Percentiles rank a stretch among this genome's conserved stretches.
Evolutionary conservation across 2,113 vertebrate species (phyloP).

Genomic region (Parus major): DNA sequence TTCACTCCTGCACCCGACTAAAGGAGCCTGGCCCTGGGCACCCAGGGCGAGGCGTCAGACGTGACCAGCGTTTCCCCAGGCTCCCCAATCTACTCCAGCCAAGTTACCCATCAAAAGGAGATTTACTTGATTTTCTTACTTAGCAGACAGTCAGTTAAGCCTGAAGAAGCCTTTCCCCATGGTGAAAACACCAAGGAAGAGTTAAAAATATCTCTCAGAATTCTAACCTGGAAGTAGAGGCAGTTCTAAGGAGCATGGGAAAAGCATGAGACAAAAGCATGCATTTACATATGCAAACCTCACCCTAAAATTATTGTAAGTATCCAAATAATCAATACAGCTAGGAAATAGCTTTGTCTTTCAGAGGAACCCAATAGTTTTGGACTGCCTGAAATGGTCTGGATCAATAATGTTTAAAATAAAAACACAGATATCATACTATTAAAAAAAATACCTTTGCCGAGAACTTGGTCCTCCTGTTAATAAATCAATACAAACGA

Average conservation of each 20-base stretch:
- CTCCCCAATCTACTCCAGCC: background rate
- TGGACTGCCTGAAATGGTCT: background rate
- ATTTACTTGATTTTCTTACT: background rate
- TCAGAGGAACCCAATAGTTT: background rate
- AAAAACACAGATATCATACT: slow-evolving; percentile 7
- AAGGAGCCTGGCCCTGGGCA: background rate
- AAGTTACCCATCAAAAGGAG: background rate
- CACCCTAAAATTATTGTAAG: background rate
- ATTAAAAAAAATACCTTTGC: background rate
- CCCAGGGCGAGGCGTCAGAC: background rate
- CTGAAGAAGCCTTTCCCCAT: background rate
- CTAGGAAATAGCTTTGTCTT: background rate
- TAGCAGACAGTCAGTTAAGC: background rate
- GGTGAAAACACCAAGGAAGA: background rate
- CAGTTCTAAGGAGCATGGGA: background rate
- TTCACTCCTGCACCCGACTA: background rate
- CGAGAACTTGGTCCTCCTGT: slow-evolving; percentile 9
- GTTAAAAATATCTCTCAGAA: background rate
- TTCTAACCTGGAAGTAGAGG: background rate
- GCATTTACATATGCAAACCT: background rate
- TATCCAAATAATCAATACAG: background rate
- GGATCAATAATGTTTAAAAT: slow-evolving; percentile 28
- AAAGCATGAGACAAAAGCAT: background rate
- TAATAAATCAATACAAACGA: slow-evolving; percentile 66
- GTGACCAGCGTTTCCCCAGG: background rate